Evolutionary conservation across 2,888 invertebrate genomes (phyloP).

Genomic region (Globia sparganii): DNA sequence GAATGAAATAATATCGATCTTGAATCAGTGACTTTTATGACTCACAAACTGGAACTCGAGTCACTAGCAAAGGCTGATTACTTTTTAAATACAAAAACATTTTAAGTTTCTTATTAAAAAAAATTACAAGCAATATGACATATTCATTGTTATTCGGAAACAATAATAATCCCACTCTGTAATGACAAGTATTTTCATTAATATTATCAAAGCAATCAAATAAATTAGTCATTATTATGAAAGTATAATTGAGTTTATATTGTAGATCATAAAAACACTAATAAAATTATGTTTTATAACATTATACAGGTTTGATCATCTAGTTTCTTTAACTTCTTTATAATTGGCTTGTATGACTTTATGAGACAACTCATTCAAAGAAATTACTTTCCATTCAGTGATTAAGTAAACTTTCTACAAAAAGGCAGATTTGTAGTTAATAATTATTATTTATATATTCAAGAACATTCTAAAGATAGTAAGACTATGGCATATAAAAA

Average conservation of each 20-base stretch:
- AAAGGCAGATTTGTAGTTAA: slow-evolving; percentile 3
- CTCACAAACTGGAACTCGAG: slow-evolving; percentile 21
- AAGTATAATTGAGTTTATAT: background rate
- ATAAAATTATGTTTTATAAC: background rate
- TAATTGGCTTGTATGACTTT: slow-evolving; percentile 7
- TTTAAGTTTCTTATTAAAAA: background rate
- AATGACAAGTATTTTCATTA: background rate
- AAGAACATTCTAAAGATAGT: slow-evolving; percentile 51
- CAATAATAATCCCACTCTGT: slow-evolving; percentile 5
- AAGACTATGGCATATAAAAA: slow-evolving; percentile 54
- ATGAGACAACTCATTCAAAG: background rate
- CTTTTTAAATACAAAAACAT: background rate
- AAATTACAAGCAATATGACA: background rate
- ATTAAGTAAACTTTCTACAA: slow-evolving; percentile 32
- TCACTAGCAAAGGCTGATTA: slow-evolving; percentile 14
- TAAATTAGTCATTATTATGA: slow-evolving; percentile 11
- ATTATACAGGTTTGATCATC: background rate
- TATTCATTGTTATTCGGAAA: background rate
- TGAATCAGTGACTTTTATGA: slow-evolving; percentile 29
- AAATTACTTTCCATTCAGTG: slow-evolving; percentile 11
- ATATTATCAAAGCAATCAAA: background rate
- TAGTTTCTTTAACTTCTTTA: background rate
- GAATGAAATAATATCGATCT: slow-evolving; percentile 26
- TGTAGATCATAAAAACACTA: background rate
- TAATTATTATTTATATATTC: slow-evolving; percentile 37